These are phyloP conservation scores for Ooceraea biroi DNA, from an alignment of 1,140 invertebrate species.

Conservation along the genomic window DNA sequence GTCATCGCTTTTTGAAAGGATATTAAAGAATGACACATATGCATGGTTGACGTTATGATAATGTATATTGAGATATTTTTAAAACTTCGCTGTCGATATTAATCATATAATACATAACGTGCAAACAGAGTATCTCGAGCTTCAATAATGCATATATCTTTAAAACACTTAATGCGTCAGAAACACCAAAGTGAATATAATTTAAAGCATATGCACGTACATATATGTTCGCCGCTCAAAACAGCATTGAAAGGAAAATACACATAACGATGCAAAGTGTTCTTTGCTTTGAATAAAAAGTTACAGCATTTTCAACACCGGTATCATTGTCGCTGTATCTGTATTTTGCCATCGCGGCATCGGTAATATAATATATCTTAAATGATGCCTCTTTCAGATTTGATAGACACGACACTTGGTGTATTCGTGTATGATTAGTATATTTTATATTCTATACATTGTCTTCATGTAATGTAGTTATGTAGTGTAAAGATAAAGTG, in stretches of 20 bases:
- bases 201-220: conserved; percentile 33
- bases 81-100: no score
- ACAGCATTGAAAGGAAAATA: neutral
- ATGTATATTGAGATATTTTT: neutral
- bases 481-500: conserved; percentile 4
- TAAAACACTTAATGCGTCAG: conserved; percentile 24
- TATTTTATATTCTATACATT: no score
- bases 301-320: neutral
- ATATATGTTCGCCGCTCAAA: neutral
- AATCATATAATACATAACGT: conserved; percentile 7
- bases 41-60: no score
- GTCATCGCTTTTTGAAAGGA: neutral
- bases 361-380: no score
- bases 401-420: no score
- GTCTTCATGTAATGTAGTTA: neutral
- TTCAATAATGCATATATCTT: conserved; percentile 20
- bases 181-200: conserved; percentile 39
- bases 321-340: neutral
- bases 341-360: no score
- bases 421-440: no score
- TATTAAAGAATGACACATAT: neutral
- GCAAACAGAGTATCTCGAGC: conserved; percentile 26
- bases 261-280: neutral
- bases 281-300: neutral
- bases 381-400: no score